Conservation (phyloP, 2,888 invertebrate species). For the Meghimatium bilineatum region DNA sequence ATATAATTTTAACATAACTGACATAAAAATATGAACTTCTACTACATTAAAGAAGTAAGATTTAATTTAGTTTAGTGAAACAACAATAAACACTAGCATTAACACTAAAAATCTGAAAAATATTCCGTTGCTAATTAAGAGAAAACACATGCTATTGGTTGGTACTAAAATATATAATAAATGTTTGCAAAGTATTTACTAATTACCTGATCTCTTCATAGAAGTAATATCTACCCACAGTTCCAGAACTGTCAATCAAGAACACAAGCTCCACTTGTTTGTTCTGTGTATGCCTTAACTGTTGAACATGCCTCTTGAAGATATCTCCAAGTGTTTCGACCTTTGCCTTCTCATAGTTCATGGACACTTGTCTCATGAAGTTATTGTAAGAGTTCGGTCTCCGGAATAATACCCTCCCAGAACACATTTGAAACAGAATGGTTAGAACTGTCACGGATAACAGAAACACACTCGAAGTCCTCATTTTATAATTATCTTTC, state of each 20-base stretch:
- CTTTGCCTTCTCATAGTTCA: conserved; percentile 74
- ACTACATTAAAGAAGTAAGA: too few species aligned
- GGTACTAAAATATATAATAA: too few species aligned
- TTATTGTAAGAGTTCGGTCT: conserved; percentile 49
- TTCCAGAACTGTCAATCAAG: conserved; percentile 84
- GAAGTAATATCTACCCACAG: conserved; percentile 83
- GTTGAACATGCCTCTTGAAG: conserved; percentile 80
- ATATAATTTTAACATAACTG: too few species aligned
- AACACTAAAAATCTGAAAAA: too few species aligned
- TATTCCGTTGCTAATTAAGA: too few species aligned
- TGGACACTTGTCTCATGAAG: conserved; percentile 49
- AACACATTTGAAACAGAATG: neutral
- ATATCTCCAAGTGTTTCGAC: conserved; percentile 80
- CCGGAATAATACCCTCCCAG: conserved; percentile 31
- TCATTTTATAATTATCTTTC: neutral
- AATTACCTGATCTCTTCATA: conserved; percentile 81
- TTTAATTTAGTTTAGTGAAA: too few species aligned
- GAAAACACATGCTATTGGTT: too few species aligned
- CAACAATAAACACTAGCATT: too few species aligned
- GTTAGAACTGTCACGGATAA: neutral
- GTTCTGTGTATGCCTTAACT: conserved; percentile 77
- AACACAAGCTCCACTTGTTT: conserved; percentile 82
- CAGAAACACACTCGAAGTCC: neutral
- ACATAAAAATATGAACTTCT: too few species aligned
- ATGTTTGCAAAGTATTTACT: too few species aligned